phyloP scores from a whole-genome alignment of 2,113 vertebrate species.

The Microtus oregoni region DNA sequence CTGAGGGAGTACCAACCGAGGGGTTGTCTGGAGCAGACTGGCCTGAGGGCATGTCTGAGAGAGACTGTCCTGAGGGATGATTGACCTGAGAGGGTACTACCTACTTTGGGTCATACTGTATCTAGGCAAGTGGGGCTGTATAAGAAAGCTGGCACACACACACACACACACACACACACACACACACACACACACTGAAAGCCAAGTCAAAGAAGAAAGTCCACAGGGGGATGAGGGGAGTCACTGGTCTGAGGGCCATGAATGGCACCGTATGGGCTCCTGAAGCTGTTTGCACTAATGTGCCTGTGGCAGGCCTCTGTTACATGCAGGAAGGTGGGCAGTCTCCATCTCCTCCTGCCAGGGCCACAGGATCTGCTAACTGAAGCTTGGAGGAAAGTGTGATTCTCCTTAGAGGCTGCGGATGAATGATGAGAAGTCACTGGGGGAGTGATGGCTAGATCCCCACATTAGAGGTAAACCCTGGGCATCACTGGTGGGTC shows the following conservation, averaged over 20 bases:
- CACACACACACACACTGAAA: not conserved
- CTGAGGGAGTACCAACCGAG: too few relatives aligned
- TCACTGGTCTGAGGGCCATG: not conserved
- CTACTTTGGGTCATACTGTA: not conserved
- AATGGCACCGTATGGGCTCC: not conserved
- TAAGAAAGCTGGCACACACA: not conserved
- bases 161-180: not conserved
- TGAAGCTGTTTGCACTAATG: not conserved
- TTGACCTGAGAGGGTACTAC: not conserved
- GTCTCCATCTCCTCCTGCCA: not conserved
- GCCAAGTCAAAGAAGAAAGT: not conserved
- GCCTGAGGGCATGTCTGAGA: too few relatives aligned
- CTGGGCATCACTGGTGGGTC: not conserved
- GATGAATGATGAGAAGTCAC: not conserved
- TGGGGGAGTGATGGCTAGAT: not conserved
- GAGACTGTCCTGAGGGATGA: not conserved
- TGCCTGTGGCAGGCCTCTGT: not conserved
- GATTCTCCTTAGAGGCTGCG: not conserved
- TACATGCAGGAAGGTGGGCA: not conserved
- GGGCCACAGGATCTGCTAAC: not conserved
- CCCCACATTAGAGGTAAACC: not conserved
- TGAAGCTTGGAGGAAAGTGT: not conserved
- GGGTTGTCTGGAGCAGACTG: not conserved
- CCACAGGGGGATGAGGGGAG: not conserved
- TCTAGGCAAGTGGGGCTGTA: not conserved